Conservation (phyloP, 2,113 vertebrate species). For the Mustelus asterias region DNA sequence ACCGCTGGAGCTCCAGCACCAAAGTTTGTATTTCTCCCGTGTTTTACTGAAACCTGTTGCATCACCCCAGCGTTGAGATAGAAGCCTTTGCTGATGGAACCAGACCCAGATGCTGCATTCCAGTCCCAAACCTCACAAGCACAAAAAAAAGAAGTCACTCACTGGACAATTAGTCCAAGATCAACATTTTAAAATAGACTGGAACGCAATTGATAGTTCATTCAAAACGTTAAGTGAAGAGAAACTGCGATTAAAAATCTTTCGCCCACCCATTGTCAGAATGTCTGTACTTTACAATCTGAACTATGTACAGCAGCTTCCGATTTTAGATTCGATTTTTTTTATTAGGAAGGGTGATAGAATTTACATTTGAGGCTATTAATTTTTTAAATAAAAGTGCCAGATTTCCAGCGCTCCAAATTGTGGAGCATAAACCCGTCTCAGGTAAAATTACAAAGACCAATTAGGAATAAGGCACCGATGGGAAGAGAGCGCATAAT, state of each 20-base stretch:
- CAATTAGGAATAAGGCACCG: background rate
- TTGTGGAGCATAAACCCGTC: background rate
- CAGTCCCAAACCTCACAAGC: background rate
- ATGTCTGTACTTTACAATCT: too few species aligned
- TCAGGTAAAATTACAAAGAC: background rate
- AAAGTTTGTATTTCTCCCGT: background rate
- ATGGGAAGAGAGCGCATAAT: background rate
- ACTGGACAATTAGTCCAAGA: background rate
- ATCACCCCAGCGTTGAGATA: background rate
- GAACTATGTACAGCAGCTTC: too few species aligned
- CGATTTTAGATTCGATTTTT: background rate
- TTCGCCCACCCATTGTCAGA: too few species aligned
- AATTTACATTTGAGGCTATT: background rate
- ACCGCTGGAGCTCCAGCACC: background rate
- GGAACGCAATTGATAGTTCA: too few species aligned
- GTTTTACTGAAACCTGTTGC: constrained; percentile 4
- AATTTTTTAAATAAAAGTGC: background rate
- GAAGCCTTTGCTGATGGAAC: background rate
- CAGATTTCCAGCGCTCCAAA: background rate
- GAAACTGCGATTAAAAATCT: too few species aligned
- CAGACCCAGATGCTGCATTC: background rate
- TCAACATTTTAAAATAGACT: too few species aligned
- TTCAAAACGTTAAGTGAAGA: too few species aligned
- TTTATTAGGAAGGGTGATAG: background rate
- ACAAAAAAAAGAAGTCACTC: background rate